Base-by-base conservation (phyloP, 30 jellyfish, hydroid and myxozoan genomes). In the Hydractinia echinata region DNA sequence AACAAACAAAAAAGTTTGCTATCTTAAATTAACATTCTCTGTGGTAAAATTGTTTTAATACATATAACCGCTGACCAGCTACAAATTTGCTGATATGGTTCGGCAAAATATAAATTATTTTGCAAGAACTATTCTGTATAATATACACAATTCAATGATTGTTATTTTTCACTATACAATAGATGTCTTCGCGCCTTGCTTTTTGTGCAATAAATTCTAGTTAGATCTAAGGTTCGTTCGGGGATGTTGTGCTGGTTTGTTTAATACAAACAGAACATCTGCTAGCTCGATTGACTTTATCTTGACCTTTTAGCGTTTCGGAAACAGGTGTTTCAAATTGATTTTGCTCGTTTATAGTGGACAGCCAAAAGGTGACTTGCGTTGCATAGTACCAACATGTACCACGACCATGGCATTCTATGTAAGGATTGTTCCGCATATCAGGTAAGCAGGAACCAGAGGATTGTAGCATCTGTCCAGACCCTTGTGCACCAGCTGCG, bases 361-460 rank as follows among this genome's bases (percentile, higher is more conserved):
- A 90, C 10, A 93, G 87, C 99, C 99, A 93, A 88, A 62, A 93
- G 71, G 95, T 93, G 56, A 81, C 86, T 7, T 94, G 87, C 68
- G 96, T 84, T 52, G 89, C 99, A 62, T 81, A 93, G 79, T 87
- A 93, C 64, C 70, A 82, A 72, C 99, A 93, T 73, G 96, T 93
- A 4, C 99, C 99, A 20, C 95, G 89, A 39, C 99, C 99, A 55
- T 93, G 99, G 86, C 99, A 93, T 64, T 93, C 99, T 72, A 93
- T 85, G 95, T 81, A 93, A 8, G 99, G 99, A 58, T 84, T 85
- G 85, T 92, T 87, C 19, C 99, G 92, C 94, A 93, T 87, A 74
- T 93, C 96, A 76, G 81, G 87, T 8, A 93, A 79, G 68, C 99
- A 93, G 7, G 99, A 93, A 30, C 99, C 99, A 0, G 99, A 87